phyloP scores from a whole-genome alignment of 2,113 vertebrate genomes.

The Halichoerus grypus region DNA sequence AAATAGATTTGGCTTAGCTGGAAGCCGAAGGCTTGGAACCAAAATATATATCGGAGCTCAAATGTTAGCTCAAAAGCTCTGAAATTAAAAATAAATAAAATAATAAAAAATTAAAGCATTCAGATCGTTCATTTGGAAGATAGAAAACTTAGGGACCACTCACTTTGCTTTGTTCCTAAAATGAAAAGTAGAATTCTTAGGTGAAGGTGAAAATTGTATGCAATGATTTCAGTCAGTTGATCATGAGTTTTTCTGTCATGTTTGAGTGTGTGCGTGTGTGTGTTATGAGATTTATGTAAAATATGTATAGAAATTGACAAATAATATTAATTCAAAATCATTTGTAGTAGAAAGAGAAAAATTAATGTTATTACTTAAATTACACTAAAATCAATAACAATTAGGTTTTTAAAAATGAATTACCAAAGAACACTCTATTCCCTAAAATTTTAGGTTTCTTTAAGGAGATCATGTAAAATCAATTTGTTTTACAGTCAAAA shows the following conservation, averaged over 20 bases:
- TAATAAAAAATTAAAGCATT: background rate
- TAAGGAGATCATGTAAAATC: background rate
- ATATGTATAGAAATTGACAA: background rate
- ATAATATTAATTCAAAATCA: background rate
- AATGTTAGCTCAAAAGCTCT: conserved; percentile 11
- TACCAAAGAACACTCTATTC: background rate
- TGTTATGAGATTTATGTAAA: background rate
- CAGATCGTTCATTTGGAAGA: background rate
- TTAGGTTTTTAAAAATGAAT: background rate
- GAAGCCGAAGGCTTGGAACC: conserved; percentile 43
- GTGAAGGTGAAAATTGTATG: background rate
- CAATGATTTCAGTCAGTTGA: background rate
- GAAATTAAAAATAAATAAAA: conserved; percentile 56
- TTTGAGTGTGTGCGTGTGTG: background rate
- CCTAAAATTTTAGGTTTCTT: background rate
- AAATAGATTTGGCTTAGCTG: conserved; percentile 72
- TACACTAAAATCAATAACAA: background rate
- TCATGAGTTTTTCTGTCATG: background rate
- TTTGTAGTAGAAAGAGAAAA: background rate
- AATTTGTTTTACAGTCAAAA: background rate
- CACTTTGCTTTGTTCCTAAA: background rate
- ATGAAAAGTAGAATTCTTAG: background rate
- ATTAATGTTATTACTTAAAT: background rate
- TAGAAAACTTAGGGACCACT: background rate
- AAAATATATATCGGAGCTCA: conserved; percentile 8